phyloP scores from a whole-genome alignment of 2,113 vertebrate genomes.

The Turdus rufiventris region DNA sequence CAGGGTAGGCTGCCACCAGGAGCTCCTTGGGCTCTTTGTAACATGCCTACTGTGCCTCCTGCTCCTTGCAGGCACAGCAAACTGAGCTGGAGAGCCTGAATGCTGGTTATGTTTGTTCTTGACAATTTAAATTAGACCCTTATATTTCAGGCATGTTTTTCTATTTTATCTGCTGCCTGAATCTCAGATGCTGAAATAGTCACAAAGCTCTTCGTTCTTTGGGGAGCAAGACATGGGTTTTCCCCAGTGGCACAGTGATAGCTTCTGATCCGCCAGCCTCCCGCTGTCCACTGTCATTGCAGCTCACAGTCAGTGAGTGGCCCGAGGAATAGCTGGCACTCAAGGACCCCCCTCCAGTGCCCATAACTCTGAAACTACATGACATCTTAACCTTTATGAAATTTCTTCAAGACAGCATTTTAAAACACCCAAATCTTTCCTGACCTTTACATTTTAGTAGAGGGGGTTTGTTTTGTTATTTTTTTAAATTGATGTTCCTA shows the following conservation, averaged over 20 bases:
- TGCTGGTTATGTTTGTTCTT: neutral
- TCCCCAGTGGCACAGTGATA: slow-evolving; percentile 71
- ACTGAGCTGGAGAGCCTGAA: neutral
- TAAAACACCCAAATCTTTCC: slow-evolving; percentile 86
- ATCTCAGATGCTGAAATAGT: slow-evolving; percentile 37
- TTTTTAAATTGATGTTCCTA: slow-evolving; percentile 80
- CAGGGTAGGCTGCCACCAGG: neutral
- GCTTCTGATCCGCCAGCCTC: slow-evolving; percentile 70
- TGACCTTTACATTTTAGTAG: slow-evolving; percentile 82
- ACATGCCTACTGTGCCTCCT: neutral
- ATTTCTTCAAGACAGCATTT: slow-evolving; percentile 84
- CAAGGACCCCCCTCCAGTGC: slow-evolving; percentile 68
- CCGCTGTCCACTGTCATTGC: slow-evolving; percentile 79
- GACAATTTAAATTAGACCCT: slow-evolving; percentile 12
- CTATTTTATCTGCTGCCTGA: neutral
- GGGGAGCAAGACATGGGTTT: slow-evolving; percentile 24
- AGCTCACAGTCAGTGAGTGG: slow-evolving; percentile 78
- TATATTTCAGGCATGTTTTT: slow-evolving; percentile 25
- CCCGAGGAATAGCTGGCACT: slow-evolving; percentile 73
- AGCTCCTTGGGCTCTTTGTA: neutral
- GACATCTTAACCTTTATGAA: slow-evolving; percentile 87
- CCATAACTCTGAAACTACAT: slow-evolving; percentile 80
- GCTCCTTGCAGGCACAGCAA: neutral
- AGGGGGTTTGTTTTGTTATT: slow-evolving; percentile 60
- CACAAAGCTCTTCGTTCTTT: neutral